Percentiles rank a stretch among this genome's conserved stretches.
phyloP scores from a whole-genome alignment of 2,113 vertebrate genomes.

The Physeter macrocephalus region DNA sequence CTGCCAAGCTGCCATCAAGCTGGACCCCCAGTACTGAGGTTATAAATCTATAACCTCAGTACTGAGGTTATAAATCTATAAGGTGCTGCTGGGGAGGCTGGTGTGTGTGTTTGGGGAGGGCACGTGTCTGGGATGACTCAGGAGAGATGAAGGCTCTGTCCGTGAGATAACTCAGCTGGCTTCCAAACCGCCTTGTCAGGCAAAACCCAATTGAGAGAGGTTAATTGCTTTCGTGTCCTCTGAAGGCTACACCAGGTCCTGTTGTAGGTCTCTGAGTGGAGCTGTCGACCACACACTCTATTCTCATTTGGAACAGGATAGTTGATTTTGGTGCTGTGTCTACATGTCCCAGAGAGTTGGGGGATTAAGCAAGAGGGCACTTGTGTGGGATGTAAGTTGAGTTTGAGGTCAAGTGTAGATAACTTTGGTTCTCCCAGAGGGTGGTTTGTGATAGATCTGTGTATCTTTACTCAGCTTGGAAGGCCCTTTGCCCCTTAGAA shows the following conservation, averaged over 20 bases:
- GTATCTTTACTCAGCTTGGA: not conserved
- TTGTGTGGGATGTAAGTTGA: not conserved
- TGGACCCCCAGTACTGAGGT: not conserved
- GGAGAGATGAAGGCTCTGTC: conserved; percentile 51
- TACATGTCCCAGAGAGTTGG: not conserved
- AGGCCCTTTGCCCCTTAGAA: not conserved
- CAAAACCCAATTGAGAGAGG: conserved; percentile 53
- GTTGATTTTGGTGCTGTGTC: not conserved
- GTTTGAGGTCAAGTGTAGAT: not conserved
- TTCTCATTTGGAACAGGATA: not conserved
- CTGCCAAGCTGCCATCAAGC: not conserved
- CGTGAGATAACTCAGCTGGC: conserved; percentile 61
- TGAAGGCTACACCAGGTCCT: not conserved
- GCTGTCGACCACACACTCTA: not conserved
- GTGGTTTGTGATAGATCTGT: not conserved
- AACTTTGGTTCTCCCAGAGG: not conserved
- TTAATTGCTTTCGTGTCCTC: conserved; percentile 65
- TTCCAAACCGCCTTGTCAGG: conserved; percentile 67
- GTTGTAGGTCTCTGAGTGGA: not conserved
- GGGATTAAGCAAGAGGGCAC: not conserved
- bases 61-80: not conserved
- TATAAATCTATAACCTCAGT: not conserved
- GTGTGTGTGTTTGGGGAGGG: not conserved
- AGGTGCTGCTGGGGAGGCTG: not conserved
- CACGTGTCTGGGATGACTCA: conserved; percentile 19